phyloP scores from a whole-genome alignment of 2,113 vertebrate genomes.

The Datnioides undecimradiatus region DNA sequence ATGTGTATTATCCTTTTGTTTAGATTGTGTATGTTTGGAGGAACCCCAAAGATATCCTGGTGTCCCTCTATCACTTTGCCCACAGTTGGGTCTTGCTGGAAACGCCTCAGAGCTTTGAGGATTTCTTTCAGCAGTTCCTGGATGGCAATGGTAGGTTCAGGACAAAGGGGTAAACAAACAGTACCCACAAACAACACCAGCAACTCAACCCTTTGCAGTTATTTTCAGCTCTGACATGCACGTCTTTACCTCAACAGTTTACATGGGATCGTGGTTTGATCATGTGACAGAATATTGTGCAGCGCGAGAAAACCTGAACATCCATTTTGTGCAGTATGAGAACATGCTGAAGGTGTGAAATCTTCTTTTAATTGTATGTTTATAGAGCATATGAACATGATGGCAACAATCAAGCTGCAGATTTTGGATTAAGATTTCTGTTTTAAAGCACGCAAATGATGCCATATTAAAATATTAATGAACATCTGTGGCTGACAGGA shows the following conservation, averaged over 20 bases:
- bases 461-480: not conserved
- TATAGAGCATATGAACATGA: not conserved
- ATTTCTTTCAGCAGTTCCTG: slow-evolving; percentile 31
- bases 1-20: slow-evolving; percentile 11
- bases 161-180: too few relatives aligned
- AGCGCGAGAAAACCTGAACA: not conserved
- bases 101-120: slow-evolving; percentile 20
- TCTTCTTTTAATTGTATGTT: not conserved
- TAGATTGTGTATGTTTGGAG: slow-evolving; percentile 36
- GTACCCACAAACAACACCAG: too few relatives aligned
- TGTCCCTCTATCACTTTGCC: slow-evolving; percentile 17
- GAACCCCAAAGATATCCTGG: slow-evolving; percentile 25
- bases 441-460: not conserved
- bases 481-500: slow-evolving; percentile 2
- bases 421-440: not conserved
- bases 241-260: not conserved
- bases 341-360: slow-evolving; percentile 18
- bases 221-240: not conserved
- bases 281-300: not conserved
- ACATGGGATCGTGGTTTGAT: slow-evolving; percentile 17
- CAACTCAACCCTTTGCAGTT: not conserved
- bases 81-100: not conserved
- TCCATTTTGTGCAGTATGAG: slow-evolving; percentile 23
- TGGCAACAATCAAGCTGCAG: not conserved
- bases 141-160: slow-evolving; percentile 15